Percentiles rank a stretch among this genome's conserved stretches.
Evolutionary conservation across 92 coral and sea anemone genomes (phyloP).

Genomic region (Epizoanthus fatuus): DNA sequence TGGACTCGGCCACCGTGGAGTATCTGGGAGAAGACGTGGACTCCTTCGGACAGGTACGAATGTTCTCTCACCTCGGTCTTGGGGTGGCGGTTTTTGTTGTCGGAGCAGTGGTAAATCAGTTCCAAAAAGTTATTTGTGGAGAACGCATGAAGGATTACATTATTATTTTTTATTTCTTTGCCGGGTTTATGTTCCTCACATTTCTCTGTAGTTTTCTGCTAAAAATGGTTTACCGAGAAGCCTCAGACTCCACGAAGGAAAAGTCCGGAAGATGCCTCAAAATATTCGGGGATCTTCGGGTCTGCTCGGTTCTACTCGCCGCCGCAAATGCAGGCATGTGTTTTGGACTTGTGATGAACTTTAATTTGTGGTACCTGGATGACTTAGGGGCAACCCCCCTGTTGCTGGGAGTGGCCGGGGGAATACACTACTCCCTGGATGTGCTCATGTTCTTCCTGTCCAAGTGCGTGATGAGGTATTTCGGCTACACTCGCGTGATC

Average conservation of each 20-base stretch:
- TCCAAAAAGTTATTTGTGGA: slow-evolving; percentile 56
- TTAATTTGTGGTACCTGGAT: slow-evolving; percentile 60
- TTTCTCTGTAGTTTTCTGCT: slow-evolving; percentile 44
- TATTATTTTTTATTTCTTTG: slow-evolving; percentile 56
- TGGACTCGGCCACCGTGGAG: slow-evolving; percentile 62
- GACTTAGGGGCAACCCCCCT: slow-evolving; percentile 63
- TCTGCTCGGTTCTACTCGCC: slow-evolving; percentile 55
- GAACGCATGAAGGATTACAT: slow-evolving; percentile 46
- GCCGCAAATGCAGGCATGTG: slow-evolving; percentile 59
- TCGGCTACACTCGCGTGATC: slow-evolving; percentile 53
- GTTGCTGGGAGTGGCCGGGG: slow-evolving; percentile 61
- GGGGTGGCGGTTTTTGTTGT: slow-evolving; percentile 53
- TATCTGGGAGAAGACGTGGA: slow-evolving; percentile 52
- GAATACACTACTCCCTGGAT: slow-evolving; percentile 52
- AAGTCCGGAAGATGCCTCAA: slow-evolving; percentile 48
- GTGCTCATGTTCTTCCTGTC: slow-evolving; percentile 53
- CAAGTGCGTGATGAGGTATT: slow-evolving; percentile 37
- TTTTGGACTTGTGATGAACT: slow-evolving; percentile 56
- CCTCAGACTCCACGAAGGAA: not conserved
- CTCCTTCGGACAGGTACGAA: slow-evolving; percentile 51
- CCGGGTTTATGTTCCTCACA: slow-evolving; percentile 51
- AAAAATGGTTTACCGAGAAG: slow-evolving; percentile 38
- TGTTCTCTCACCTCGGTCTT: slow-evolving; percentile 60
- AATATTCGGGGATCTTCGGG: slow-evolving; percentile 56
- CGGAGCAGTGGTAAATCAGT: slow-evolving; percentile 51